These are phyloP conservation scores for Atrina japonica DNA, from an alignment of 2,888 invertebrate species.

Conservation along the genomic window DNA sequence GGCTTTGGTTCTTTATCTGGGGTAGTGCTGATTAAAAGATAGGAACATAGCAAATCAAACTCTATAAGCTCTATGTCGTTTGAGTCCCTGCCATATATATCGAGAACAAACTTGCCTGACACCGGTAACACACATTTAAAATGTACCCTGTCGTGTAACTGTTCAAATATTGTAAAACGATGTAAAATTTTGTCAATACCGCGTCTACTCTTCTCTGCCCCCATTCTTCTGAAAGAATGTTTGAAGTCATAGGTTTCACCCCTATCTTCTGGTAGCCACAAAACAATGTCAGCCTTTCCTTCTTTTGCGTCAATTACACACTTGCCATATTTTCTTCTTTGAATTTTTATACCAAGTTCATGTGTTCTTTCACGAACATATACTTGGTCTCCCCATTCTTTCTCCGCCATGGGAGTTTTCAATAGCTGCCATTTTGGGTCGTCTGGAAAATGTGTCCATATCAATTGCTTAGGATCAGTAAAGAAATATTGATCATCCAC, in stretches of 20 bases:
- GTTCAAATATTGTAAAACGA: slow-evolving; percentile 38
- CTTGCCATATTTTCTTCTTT: slow-evolving; percentile 42
- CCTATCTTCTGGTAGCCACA: slow-evolving; percentile 53
- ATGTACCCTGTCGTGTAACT: slow-evolving; percentile 25
- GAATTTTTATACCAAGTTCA: slow-evolving; percentile 57
- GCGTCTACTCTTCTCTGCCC: not conserved
- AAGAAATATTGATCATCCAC: slow-evolving; percentile 66
- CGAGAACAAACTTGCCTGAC: slow-evolving; percentile 62
- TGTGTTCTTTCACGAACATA: slow-evolving; percentile 73
- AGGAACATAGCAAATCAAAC: slow-evolving; percentile 71
- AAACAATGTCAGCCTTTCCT: slow-evolving; percentile 62
- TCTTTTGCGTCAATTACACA: slow-evolving; percentile 60
- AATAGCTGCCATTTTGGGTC: slow-evolving; percentile 72
- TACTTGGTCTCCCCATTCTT: slow-evolving; percentile 62
- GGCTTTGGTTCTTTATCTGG: slow-evolving; percentile 59
- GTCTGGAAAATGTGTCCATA: slow-evolving; percentile 73
- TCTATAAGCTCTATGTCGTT: slow-evolving; percentile 52
- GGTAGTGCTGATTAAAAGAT: slow-evolving; percentile 62
- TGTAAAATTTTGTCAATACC: slow-evolving; percentile 33
- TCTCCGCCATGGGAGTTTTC: slow-evolving; percentile 51
- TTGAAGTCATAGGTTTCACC: slow-evolving; percentile 61
- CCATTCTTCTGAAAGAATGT: slow-evolving; percentile 44
- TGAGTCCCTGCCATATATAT: slow-evolving; percentile 68
- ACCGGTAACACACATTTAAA: slow-evolving; percentile 38
- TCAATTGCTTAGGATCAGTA: slow-evolving; percentile 70